Percentiles rank a stretch among this genome's conserved stretches.
phyloP scores from a whole-genome alignment of 2,888 invertebrate species.

The Plebejus argus region DNA sequence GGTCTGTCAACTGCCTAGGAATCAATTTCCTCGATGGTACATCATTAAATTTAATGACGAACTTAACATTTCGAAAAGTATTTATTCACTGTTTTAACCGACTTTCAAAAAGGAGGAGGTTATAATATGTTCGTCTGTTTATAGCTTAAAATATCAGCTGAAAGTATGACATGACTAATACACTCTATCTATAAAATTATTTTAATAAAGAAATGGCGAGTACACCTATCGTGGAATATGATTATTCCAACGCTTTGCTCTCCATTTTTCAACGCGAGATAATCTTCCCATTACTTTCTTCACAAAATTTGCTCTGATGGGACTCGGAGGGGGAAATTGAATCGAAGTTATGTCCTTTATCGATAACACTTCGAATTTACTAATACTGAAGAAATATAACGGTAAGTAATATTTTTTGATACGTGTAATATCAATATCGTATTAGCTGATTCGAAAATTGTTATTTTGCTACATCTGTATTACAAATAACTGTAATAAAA shows the following conservation, averaged over 20 bases:
- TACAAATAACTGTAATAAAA: no score
- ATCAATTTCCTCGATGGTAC: no score
- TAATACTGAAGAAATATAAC: not conserved
- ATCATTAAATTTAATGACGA: no score
- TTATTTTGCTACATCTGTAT: no score
- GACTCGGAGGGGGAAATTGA: conserved; percentile 35
- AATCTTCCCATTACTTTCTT: conserved; percentile 54
- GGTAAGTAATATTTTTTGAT: no score
- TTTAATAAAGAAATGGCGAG: not conserved
- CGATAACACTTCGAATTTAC: not conserved
- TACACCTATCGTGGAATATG: conserved; percentile 27
- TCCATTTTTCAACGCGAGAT: conserved; percentile 61
- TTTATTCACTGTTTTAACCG: no score
- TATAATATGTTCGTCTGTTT: no score
- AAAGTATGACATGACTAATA: not conserved
- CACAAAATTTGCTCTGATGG: conserved; percentile 50
- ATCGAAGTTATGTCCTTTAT: conserved; percentile 27
- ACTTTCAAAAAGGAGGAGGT: no score
- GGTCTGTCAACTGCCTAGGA: no score
- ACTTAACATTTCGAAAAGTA: no score
- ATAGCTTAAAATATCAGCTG: not conserved
- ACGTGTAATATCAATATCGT: no score
- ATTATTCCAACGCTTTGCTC: conserved; percentile 32
- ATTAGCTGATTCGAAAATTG: no score
- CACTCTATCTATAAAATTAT: not conserved